Conservation (phyloP, 2,888 invertebrate species). For the Stratiomys singularior region DNA sequence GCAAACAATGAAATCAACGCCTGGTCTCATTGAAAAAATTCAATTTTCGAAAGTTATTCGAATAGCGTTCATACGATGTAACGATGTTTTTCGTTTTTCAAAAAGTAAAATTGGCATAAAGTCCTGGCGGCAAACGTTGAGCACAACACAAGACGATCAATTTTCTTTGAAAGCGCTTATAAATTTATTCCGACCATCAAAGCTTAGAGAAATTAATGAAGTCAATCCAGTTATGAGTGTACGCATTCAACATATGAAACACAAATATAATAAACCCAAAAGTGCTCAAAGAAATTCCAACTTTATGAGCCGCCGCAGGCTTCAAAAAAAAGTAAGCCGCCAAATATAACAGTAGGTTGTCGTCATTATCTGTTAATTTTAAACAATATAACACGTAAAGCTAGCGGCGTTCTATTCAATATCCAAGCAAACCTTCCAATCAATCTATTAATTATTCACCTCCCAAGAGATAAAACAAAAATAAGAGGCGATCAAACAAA, state of each 20-base stretch:
- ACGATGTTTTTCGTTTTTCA: too few species aligned
- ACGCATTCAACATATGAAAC: not conserved
- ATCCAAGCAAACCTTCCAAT: not conserved
- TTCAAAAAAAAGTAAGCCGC: not conserved
- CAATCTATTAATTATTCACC: slow-evolving; percentile 9
- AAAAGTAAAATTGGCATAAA: too few species aligned
- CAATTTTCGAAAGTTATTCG: too few species aligned
- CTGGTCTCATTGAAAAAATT: too few species aligned
- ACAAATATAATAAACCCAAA: not conserved
- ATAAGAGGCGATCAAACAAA: not conserved
- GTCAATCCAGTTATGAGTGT: not conserved
- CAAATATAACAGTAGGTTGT: slow-evolving; percentile 20
- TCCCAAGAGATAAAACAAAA: too few species aligned
- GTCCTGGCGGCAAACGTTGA: too few species aligned
- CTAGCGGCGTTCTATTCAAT: not conserved
- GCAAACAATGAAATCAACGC: too few species aligned
- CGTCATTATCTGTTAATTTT: slow-evolving; percentile 1
- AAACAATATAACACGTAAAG: not conserved
- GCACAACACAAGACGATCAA: not conserved
- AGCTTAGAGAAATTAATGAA: not conserved
- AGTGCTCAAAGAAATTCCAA: not conserved
- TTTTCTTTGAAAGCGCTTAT: not conserved
- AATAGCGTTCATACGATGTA: too few species aligned
- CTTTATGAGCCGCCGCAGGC: not conserved
- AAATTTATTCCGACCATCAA: not conserved